Conservation (phyloP, 2,113 vertebrate species). For the Epinephelus cyanopodus region DNA sequence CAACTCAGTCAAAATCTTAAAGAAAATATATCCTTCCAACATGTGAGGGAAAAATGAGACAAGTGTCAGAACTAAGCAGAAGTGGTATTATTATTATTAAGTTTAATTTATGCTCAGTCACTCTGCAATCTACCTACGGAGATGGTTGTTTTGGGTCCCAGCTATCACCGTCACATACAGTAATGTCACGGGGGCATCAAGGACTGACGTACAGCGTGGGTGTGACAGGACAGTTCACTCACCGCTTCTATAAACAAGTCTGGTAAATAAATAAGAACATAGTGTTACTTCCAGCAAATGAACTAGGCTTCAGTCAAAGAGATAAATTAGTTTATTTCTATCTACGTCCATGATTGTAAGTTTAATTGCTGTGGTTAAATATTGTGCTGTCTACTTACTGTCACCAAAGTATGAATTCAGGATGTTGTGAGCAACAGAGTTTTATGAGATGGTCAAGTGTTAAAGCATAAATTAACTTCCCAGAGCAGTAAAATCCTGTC, state of each 20-base stretch:
- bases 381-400: neutral
- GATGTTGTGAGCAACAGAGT: neutral
- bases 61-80: neutral
- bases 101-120: constrained; percentile 1
- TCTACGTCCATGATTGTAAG: neutral
- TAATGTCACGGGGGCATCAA: constrained; percentile 19
- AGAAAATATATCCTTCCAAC: neutral
- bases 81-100: neutral
- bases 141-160: neutral
- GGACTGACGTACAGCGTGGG: neutral
- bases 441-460: neutral
- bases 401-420: neutral
- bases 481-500: neutral
- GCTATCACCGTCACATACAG: neutral
- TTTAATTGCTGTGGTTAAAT: neutral
- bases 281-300: neutral
- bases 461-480: neutral
- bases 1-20: neutral
- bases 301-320: neutral
- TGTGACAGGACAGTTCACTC: constrained; percentile 14
- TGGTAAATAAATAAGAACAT: neutral
- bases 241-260: neutral
- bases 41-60: neutral
- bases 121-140: neutral
- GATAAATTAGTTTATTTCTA: neutral